Percentiles rank a stretch among this genome's conserved stretches.
Evolutionary conservation across 2,113 vertebrate species (phyloP).

Genomic region (Oreocharis arfaki): DNA sequence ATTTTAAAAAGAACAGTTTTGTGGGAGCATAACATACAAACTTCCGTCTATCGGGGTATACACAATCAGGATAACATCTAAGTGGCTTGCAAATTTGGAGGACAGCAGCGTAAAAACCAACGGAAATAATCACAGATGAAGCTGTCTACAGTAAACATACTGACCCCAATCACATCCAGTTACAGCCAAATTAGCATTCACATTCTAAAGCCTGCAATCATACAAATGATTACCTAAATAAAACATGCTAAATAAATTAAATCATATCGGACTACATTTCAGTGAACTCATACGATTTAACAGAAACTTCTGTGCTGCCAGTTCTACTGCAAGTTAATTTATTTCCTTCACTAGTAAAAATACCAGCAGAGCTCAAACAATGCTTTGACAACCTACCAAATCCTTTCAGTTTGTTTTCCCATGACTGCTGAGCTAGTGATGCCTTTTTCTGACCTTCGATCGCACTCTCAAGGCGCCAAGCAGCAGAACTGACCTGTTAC

Average conservation of each 20-base stretch:
- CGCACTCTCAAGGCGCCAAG: neutral
- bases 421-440: neutral
- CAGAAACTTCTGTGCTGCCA: neutral
- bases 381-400: neutral
- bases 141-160: neutral
- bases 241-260: neutral
- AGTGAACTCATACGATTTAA: neutral
- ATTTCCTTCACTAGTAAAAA: neutral
- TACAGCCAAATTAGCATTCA: neutral
- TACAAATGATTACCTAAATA: neutral
- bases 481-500: neutral
- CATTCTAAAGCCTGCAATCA: neutral
- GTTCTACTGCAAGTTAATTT: neutral
- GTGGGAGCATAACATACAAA: neutral
- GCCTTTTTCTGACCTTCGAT: neutral
- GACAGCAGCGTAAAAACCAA: neutral
- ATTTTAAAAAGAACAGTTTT: neutral
- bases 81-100: neutral
- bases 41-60: neutral
- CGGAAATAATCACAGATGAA: neutral
- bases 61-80: neutral
- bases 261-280: neutral
- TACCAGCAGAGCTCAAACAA: neutral
- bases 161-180: neutral
- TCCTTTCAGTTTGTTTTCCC: neutral